Evolutionary conservation across 1,140 invertebrate genomes (phyloP).

Genomic region (Pseudobourletiella spinata): DNA sequence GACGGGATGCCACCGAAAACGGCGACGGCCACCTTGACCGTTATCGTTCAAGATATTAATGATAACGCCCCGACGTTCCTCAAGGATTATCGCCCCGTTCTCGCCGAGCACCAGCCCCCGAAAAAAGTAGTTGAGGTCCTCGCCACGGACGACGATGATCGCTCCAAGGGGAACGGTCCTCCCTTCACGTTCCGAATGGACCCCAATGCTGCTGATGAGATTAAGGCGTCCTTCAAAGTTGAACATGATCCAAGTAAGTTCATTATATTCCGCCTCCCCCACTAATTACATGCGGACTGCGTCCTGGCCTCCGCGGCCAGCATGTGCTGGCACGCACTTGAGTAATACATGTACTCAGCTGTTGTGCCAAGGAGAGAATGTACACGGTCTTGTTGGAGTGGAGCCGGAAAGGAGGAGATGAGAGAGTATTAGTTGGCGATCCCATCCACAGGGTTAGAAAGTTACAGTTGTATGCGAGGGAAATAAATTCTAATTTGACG

Average conservation of each 20-base stretch:
- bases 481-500: too few species aligned
- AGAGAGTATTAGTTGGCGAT: too few species aligned
- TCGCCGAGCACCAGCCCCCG: constrained; percentile 79
- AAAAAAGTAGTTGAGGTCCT: constrained; percentile 85
- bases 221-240: constrained; percentile 84
- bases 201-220: constrained; percentile 82
- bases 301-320: not conserved
- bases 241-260: constrained; percentile 81
- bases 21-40: constrained; percentile 86
- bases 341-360: too few species aligned
- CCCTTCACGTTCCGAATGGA: constrained; percentile 89
- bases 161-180: constrained; percentile 87
- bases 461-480: too few species aligned
- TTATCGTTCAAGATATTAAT: constrained; percentile 93
- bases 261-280: not conserved
- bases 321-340: not conserved
- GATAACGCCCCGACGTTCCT: constrained; percentile 87
- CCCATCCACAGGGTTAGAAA: too few species aligned
- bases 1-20: constrained; percentile 86
- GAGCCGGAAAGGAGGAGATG: too few species aligned
- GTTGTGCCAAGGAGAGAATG: too few species aligned
- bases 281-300: not conserved
- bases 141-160: constrained; percentile 88
- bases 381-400: too few species aligned
- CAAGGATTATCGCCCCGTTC: constrained; percentile 83